Percentiles rank a stretch among this genome's conserved stretches.
Evolutionary conservation across 2,113 vertebrate genomes (phyloP).

Genomic region (Hemicordylus capensis): DNA sequence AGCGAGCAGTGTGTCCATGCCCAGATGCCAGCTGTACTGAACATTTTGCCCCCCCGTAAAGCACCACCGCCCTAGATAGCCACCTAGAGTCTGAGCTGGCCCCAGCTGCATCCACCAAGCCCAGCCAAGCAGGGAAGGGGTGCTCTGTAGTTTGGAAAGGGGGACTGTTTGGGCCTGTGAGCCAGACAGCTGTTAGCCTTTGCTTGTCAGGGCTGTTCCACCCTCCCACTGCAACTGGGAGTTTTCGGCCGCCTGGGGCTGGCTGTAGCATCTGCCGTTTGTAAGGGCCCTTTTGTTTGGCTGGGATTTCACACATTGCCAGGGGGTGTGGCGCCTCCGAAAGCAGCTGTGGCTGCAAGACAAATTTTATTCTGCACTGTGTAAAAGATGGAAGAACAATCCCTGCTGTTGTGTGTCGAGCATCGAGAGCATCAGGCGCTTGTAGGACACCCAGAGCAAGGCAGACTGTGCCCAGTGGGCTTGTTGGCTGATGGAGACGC

Average conservation of each 20-base stretch:
- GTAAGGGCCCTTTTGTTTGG: neutral
- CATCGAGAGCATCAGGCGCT: no score
- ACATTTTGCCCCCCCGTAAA: neutral
- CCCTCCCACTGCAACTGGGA: neutral
- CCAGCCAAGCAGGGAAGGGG: no score
- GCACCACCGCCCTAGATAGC: neutral
- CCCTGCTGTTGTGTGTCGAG: no score
- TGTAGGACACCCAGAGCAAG: neutral
- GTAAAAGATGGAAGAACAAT: neutral
- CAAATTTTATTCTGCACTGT: neutral
- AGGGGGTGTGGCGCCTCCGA: neutral
- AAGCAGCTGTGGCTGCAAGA: neutral
- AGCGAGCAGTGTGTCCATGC: no score
- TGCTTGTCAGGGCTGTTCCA: neutral
- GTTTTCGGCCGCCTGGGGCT: neutral
- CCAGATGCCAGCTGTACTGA: neutral
- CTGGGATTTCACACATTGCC: neutral
- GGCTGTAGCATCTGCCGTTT: neutral
- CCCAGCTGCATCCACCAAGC: neutral
- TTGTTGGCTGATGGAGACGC: neutral
- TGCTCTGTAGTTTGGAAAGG: neutral
- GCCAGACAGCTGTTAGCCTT: neutral
- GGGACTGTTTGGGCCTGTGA: neutral
- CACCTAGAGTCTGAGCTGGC: no score
- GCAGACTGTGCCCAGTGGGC: neutral